Base-by-base conservation (phyloP, 2,113 vertebrate species). In the Greenwoodochromis staneri region DNA sequence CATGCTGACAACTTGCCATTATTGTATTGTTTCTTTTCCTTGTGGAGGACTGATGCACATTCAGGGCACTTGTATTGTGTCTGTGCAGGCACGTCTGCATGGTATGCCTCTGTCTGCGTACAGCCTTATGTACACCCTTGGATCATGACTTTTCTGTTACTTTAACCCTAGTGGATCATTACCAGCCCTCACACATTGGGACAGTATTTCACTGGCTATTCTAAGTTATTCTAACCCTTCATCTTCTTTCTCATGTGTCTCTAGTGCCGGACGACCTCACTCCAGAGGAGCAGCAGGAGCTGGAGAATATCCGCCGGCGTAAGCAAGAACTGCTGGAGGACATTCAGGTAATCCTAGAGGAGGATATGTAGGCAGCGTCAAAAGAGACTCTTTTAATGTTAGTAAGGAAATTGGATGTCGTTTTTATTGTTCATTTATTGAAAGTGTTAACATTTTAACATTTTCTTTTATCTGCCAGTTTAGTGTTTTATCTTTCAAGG, bases 241-340 rank as follows among this genome's bases (percentile, higher is more conserved):
- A 80, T 82, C 53, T 85, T 91, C 55, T 83, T 51, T 80, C 7
- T 88, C 55, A 9, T 89, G 9, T 90, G 36, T 83, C 78, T 57
- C 2, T 91, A 99, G 98, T 99, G 91, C 98, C 98, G 87, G 97
- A 97, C 49, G 99, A 99, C 96, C 97, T 99, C 94, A 98, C 98
- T 4, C 97, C 97, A 1, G 98, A 98, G 95, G 98, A 99, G 96
- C 97, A 97, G 83, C 97, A 98, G 94, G 99, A 99, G 86, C 95
- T 99, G 94, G 98, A 98, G 94, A 99, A 98, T 93, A 99, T 99
- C 90, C 98, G 98, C 45, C 97, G 97, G 47, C 97, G 98, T 83
- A 99, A 99, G 94, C 98, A 98, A 95, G 98, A 99, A 95, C 97
- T 99, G 96, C 97, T 98, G 94, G 98, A 98, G 5, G 99, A 99